phyloP scores from a whole-genome alignment of 2,888 invertebrate species.

The Eupsilia transversa region DNA sequence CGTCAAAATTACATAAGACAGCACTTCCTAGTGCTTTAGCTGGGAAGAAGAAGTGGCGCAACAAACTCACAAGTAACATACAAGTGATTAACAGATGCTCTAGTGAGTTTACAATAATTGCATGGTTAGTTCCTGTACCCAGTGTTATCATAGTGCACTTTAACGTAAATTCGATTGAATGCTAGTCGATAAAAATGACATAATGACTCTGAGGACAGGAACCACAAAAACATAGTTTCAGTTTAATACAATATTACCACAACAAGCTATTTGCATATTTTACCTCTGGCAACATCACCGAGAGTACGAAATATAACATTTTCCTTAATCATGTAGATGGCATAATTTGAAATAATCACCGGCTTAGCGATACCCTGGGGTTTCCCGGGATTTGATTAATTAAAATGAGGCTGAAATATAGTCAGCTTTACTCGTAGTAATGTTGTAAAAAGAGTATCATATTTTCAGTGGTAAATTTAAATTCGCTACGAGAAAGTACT shows the following conservation, averaged over 20 bases:
- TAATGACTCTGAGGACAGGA: neutral
- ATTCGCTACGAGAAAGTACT: neutral
- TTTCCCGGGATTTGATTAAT: slow-evolving; percentile 61
- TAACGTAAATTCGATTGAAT: too few relatives aligned
- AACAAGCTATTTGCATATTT: slow-evolving; percentile 10
- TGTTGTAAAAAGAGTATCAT: slow-evolving; percentile 17
- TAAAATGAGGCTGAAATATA: slow-evolving; percentile 63
- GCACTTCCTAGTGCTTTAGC: too few relatives aligned
- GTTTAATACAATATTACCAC: slow-evolving; percentile 24
- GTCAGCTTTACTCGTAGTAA: slow-evolving; percentile 29
- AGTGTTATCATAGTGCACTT: too few relatives aligned
- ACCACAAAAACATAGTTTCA: neutral
- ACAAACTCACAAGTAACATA: too few relatives aligned
- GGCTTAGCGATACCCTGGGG: slow-evolving; percentile 51
- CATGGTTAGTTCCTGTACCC: too few relatives aligned
- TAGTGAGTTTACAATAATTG: too few relatives aligned
- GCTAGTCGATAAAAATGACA: too few relatives aligned
- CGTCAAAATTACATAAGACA: too few relatives aligned
- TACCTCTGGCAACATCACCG: slow-evolving; percentile 19
- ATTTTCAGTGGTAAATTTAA: slow-evolving; percentile 18
- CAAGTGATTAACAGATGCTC: too few relatives aligned
- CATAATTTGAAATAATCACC: slow-evolving; percentile 61
- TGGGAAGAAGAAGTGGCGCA: too few relatives aligned
- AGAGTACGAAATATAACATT: slow-evolving; percentile 24
- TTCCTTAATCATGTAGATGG: slow-evolving; percentile 48